These are phyloP conservation scores for Pyrocoelia pectoralis DNA, from an alignment of 2,888 invertebrate species.

Conservation along the genomic window DNA sequence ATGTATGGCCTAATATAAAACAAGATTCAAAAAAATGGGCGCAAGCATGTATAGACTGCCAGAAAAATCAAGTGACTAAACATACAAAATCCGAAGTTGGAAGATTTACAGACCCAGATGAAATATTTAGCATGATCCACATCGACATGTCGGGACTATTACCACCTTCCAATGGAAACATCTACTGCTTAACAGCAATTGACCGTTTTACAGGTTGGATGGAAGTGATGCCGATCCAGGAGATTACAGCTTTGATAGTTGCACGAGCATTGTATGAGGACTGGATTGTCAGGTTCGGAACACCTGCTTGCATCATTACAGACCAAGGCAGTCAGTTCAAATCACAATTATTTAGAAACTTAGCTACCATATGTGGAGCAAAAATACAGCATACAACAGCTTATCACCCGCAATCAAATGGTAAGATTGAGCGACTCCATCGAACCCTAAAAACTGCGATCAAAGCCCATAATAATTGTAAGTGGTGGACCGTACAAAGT, in stretches of 20 bases:
- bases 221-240: slow-evolving; percentile 28
- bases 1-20: slow-evolving; percentile 9
- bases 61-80: too few species aligned
- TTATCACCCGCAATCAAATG: background rate
- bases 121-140: too few species aligned
- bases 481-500: too few species aligned
- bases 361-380: background rate
- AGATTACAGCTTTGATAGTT: too few species aligned
- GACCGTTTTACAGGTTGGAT: slow-evolving; percentile 28
- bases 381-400: background rate
- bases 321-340: slow-evolving; percentile 42
- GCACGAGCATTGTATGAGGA: too few species aligned
- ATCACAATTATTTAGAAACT: slow-evolving; percentile 31
- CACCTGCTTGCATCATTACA: slow-evolving; percentile 24
- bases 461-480: background rate
- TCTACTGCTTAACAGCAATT: background rate
- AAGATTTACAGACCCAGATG: too few species aligned
- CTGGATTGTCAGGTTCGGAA: slow-evolving; percentile 36
- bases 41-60: too few species aligned
- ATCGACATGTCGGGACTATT: too few species aligned
- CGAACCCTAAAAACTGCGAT: background rate
- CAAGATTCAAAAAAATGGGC: background rate
- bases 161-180: background rate
- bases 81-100: too few species aligned
- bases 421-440: background rate